Conservation (phyloP, 2,113 vertebrate genomes). For the Toxotes chatareus region DNA sequence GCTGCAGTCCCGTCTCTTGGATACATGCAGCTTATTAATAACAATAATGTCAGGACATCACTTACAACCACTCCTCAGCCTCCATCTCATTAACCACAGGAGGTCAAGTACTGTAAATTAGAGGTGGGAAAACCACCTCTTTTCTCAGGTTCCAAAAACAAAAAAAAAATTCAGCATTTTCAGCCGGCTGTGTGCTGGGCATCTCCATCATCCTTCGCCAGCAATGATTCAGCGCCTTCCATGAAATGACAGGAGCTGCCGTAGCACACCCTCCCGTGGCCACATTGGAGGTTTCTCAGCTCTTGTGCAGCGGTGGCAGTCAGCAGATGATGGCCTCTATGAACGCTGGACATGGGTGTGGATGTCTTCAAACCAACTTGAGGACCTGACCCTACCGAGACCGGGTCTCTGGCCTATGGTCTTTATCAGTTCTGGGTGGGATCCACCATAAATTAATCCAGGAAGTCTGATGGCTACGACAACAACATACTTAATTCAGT, state of each 20-base stretch:
- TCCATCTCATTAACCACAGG: neutral
- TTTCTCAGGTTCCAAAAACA: slow-evolving; percentile 46
- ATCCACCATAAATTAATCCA: neutral
- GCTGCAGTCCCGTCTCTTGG: neutral
- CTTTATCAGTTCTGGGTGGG: neutral
- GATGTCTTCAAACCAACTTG: neutral
- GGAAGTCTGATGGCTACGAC: neutral
- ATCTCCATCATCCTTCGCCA: slow-evolving; percentile 17
- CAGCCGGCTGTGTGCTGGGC: neutral
- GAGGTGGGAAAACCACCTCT: neutral
- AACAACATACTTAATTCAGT: neutral
- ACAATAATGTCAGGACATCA: neutral
- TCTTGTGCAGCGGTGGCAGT: neutral
- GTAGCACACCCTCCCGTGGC: neutral
- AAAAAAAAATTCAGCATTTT: neutral
- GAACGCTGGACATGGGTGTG: neutral
- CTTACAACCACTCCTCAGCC: slow-evolving; percentile 26
- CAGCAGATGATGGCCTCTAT: neutral
- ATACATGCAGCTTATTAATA: neutral
- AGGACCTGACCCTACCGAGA: neutral
- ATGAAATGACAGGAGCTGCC: neutral
- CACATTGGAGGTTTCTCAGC: neutral
- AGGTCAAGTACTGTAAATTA: neutral
- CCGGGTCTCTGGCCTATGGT: neutral
- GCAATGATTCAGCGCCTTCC: neutral